Percentiles rank a stretch among this genome's conserved stretches.
These are phyloP conservation scores for Drosophila rellima DNA, from an alignment of 2,888 invertebrate genomes.

Conservation along the genomic window DNA sequence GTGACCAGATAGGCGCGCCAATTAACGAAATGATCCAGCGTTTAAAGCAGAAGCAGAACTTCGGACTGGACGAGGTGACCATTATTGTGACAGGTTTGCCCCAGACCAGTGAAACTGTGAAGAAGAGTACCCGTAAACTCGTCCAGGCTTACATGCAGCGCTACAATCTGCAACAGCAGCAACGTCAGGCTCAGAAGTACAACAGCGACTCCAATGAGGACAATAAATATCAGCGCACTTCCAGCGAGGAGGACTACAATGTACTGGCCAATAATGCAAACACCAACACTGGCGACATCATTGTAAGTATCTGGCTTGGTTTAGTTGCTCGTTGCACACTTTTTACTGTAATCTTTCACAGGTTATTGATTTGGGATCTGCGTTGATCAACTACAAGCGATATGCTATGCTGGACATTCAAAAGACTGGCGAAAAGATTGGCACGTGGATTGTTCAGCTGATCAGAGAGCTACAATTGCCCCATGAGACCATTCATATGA, in stretches of 20 bases:
- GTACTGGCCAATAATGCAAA: conserved; percentile 59
- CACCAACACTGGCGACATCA: conserved; percentile 69
- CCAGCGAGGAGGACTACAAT: conserved; percentile 71
- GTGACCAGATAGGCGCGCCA: conserved; percentile 53
- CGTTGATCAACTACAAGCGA: conserved; percentile 67
- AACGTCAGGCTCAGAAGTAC: conserved; percentile 41
- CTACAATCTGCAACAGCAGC: conserved; percentile 70
- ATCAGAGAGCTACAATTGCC: conserved; percentile 66
- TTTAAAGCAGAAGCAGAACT: conserved; percentile 64
- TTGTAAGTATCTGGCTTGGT: conserved; percentile 65
- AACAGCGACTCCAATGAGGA: conserved; percentile 44
- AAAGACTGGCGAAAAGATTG: conserved; percentile 72
- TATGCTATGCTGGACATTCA: conserved; percentile 73
- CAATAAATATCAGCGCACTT: conserved; percentile 38
- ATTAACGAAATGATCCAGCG: conserved; percentile 66
- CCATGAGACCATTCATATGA: conserved; percentile 78
- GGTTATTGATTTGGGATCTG: conserved; percentile 81
- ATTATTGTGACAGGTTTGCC: conserved; percentile 81
- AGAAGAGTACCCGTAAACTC: conserved; percentile 74
- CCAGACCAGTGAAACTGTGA: conserved; percentile 64
- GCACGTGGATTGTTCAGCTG: conserved; percentile 74
- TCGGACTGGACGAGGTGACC: conserved; percentile 82
- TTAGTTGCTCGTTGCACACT: neutral
- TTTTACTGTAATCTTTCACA: conserved; percentile 1
- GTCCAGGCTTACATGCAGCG: conserved; percentile 80